Evolutionary conservation across 1,140 invertebrate genomes (phyloP), one percentile per base, ranked within the genome.

Genomic region (Leptopilina boulardi): DNA sequence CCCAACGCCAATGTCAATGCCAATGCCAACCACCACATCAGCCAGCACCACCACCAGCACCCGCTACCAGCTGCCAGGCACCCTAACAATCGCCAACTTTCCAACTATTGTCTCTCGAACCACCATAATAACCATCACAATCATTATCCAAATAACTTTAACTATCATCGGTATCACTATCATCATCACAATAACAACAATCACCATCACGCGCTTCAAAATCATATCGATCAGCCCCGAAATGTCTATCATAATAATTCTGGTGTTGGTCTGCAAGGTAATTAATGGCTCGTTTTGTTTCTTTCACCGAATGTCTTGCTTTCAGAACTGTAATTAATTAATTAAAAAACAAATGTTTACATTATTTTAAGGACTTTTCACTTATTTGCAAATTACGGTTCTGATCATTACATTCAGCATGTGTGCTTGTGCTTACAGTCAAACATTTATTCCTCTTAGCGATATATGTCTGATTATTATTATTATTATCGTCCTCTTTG

Each of bases 251-350:
- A 93, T 91, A 92, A 92, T 92, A 93, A 93, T 87, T 92, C 92
- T 80, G 91, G 91, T 92, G 91, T 91, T 88, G 93, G 93, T 92
- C 93, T 94, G 91, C 91, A 92, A 93, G 93, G 93, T 94, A 93
- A 92, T 88, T 89, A 79, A 80, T 82, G 79, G 81, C 81, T 84
- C 78, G 82, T 85, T 80, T 71, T 82, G 73, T 66, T 83, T 80
- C 77, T 77, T 76, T 81, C 77, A 77, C 70, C 38, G 71, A 78
- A 75, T 81, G 80, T 66, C 73, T 70, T 77, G 71, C 74, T 70
- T 74, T 73, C 73, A 79, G 59, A 66, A 11, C 59, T 15, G 26
- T 30, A 66, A 66, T 66, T 66, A 13, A 0, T 34, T n/a, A 30
- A 2, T 42, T 13, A 42, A 38, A 38, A 38, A 38, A 15, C 42